Base-by-base conservation (phyloP, 92 coral and sea anemone species). In the Actinostola sp. region DNA sequence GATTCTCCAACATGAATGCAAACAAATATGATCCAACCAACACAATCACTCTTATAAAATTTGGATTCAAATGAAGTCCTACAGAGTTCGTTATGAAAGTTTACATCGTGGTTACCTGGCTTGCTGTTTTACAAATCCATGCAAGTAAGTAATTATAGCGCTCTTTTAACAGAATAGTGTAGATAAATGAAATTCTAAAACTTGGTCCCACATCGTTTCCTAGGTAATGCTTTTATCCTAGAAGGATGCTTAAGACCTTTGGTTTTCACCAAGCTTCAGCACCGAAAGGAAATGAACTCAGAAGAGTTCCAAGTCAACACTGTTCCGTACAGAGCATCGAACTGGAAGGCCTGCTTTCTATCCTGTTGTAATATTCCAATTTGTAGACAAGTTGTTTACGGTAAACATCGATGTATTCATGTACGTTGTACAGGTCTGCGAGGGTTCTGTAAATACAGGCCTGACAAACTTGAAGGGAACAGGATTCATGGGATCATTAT, bases 401-500 rank as follows among this genome's bases (percentile, higher is more conserved):
- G 51, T 43, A 29, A 8, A 28, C 29, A 20, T 6, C 27, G 44
- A 1, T 71, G 77, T 42, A 25, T 57, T 16, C 38, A 55, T 21
- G 55, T 57, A 17, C 28, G 21, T 63, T 70, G 75, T 20, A 14
- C 9, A 8, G 63, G 75, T 36, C 8, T 53, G 41, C 43, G 20
- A n/a, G 70, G 79, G 8, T 61, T 73, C 53, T 73, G 79, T 61
- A 59, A 59, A 59, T 73, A 73, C 30, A 58, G 79, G 42, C 79
- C 79, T 0, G 35, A 49, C 19, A 48, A 33, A 29, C 70, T 73
- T 1, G 25, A 25, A 14, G 42, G 41, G 12, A 28, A 12, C 35
- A 31, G 49, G 24, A 10, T 71, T 39, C 77, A 71, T 57, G 66
- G 65, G 30, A 57, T 58, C 15, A 71, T 71, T 16, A 24, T 57